These are phyloP conservation scores for Thalassophryne amazonica DNA, from an alignment of 2,797 vertebrate species.

Conservation along the genomic window DNA sequence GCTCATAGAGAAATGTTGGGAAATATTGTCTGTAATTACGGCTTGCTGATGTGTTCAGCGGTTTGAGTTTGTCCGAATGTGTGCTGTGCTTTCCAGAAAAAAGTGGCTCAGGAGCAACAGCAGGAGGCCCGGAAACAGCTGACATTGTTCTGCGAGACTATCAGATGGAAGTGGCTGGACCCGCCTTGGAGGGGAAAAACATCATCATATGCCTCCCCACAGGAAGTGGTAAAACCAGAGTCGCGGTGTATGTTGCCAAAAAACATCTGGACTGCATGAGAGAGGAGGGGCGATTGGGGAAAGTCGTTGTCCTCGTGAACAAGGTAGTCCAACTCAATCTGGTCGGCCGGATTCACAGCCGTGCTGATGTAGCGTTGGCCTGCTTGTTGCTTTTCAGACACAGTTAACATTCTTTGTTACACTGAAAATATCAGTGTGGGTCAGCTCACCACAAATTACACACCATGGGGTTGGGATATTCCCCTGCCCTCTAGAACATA, in stretches of 20 bases:
- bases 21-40: conserved; percentile 37
- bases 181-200: conserved; percentile 91
- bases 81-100: conserved; percentile 68
- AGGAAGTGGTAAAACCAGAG: conserved; percentile 96
- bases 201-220: conserved; percentile 95
- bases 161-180: conserved; percentile 90
- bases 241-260: conserved; percentile 91
- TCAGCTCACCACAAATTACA: conserved; percentile 47
- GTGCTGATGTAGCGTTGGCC: conserved; percentile 28
- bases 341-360: conserved; percentile 9
- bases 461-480: conserved; percentile 31
- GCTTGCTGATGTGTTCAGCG: conserved; percentile 31
- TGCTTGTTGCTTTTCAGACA: conserved; percentile 23
- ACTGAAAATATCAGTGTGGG: conserved; percentile 43
- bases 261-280: conserved; percentile 87
- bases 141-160: conserved; percentile 87
- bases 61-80: conserved; percentile 19
- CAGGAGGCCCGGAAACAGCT: conserved; percentile 49
- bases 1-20: no score
- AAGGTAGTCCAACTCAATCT: conserved; percentile 79
- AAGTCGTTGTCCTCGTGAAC: conserved; percentile 94
- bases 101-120: conserved; percentile 26
- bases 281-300: conserved; percentile 69
- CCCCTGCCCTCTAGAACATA: conserved; percentile 24
- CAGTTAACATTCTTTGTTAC: conserved; percentile 32